These are phyloP conservation scores for Hemaris fuciformis DNA, from an alignment of 2,888 invertebrate genomes.

Conservation along the genomic window DNA sequence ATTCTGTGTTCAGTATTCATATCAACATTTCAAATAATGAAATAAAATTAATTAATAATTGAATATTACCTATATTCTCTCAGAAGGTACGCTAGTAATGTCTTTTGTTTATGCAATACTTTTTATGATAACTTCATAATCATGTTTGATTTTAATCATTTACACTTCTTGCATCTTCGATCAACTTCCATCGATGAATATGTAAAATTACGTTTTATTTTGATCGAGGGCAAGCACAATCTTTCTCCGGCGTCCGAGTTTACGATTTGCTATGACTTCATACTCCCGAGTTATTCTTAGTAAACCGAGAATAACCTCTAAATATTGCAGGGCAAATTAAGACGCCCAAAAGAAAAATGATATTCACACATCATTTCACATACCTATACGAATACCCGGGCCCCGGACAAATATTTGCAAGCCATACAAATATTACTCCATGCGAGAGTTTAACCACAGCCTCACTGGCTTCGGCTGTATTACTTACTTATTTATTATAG, in stretches of 20 bases:
- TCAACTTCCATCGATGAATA: neutral
- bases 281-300: slow-evolving; percentile 42
- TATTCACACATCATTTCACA: too few relatives aligned
- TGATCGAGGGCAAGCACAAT: slow-evolving; percentile 19
- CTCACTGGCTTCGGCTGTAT: too few relatives aligned
- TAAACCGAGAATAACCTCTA: slow-evolving; percentile 38
- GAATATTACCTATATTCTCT: too few relatives aligned
- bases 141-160: too few relatives aligned
- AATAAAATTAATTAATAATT: too few relatives aligned
- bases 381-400: too few relatives aligned
- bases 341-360: neutral
- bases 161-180: too few relatives aligned
- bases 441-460: too few relatives aligned
- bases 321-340: slow-evolving; percentile 16
- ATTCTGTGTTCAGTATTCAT: neutral
- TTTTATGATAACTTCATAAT: too few relatives aligned
- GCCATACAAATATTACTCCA: too few relatives aligned
- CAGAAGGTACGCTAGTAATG: neutral
- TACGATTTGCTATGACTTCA: slow-evolving; percentile 45
- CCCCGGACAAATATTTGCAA: too few relatives aligned
- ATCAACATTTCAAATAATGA: neutral
- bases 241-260: slow-evolving; percentile 32
- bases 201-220: neutral
- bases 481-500: neutral
- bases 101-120: neutral